Percentiles rank a stretch among this genome's conserved stretches.
Evolutionary conservation across 30 jellyfish, hydroid and myxozoan genomes (phyloP).

Genomic region (Catostylus mosaicus): DNA sequence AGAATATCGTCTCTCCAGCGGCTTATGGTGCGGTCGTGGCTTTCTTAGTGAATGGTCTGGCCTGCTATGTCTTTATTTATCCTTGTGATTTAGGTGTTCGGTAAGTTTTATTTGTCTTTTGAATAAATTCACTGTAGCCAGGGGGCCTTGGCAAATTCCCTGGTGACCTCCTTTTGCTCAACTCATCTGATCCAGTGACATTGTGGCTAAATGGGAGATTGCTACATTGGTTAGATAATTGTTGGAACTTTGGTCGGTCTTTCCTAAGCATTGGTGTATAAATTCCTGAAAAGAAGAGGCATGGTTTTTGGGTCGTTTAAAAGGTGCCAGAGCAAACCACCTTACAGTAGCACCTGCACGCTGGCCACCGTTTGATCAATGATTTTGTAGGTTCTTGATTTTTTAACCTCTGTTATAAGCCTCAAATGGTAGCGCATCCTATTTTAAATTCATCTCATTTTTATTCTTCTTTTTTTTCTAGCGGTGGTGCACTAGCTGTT

Average conservation of each 20-base stretch:
- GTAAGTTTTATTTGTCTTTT: constrained; percentile 13
- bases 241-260: neutral
- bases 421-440: no score
- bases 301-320: neutral
- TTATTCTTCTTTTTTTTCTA: neutral
- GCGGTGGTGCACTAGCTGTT: constrained; percentile 74
- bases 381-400: neutral
- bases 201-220: neutral
- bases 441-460: no score
- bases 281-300: neutral
- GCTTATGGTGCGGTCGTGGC: constrained; percentile 33
- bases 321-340: neutral
- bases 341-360: neutral
- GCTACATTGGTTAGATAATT: neutral
- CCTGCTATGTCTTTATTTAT: constrained; percentile 48
- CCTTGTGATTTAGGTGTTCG: constrained; percentile 43
- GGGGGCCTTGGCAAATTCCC: neutral
- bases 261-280: neutral
- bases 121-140: neutral
- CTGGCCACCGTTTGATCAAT: neutral
- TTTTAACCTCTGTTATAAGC: no score
- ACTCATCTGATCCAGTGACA: neutral
- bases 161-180: neutral
- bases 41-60: constrained; percentile 37
- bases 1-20: constrained; percentile 48